phyloP scores from a whole-genome alignment of 1,140 invertebrate species.

The Melanaphis sacchari region DNA sequence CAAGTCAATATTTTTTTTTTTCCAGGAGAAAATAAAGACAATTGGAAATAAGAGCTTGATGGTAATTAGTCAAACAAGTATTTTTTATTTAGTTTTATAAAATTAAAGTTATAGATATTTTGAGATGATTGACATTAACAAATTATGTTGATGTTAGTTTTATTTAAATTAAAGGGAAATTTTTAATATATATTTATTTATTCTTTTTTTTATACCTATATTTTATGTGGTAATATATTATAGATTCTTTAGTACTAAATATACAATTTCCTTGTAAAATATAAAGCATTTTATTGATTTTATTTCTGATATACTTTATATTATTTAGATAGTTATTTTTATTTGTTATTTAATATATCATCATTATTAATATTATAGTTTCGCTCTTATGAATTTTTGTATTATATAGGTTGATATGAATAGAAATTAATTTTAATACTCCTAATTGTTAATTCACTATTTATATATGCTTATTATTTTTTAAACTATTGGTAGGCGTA shows the following conservation, averaged over 20 bases:
- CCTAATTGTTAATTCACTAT: background rate
- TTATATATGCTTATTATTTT: background rate
- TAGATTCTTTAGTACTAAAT: background rate
- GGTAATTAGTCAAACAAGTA: background rate
- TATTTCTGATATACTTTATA: background rate
- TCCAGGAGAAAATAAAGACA: constrained; percentile 47
- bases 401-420: background rate
- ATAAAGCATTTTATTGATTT: background rate
- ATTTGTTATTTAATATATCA: background rate
- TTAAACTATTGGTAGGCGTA: background rate
- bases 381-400: background rate
- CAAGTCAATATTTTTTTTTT: background rate
- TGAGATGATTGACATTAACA: background rate
- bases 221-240: background rate
- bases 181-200: background rate
- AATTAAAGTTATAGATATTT: background rate
- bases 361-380: background rate
- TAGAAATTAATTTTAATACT: background rate
- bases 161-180: background rate
- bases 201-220: background rate
- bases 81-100: background rate
- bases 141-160: background rate
- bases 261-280: background rate
- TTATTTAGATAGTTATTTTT: background rate
- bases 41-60: constrained; percentile 37